Evolutionary conservation across 2,113 vertebrate species (phyloP).

Genomic region (Riparia riparia): DNA sequence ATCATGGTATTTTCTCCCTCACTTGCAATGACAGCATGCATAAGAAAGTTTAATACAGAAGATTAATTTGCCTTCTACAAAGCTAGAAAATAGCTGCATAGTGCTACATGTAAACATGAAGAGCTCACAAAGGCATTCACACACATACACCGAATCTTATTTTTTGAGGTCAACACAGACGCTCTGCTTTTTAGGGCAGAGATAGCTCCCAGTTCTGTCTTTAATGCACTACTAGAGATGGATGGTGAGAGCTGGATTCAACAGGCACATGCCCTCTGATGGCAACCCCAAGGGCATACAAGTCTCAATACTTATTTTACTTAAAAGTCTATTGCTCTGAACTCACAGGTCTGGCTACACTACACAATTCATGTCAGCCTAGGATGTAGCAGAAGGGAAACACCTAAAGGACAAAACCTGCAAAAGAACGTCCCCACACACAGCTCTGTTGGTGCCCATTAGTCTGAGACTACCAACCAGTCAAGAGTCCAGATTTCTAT

Average conservation of each 20-base stretch:
- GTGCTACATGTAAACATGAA: neutral
- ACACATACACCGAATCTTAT: neutral
- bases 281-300: neutral
- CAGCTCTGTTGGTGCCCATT: neutral
- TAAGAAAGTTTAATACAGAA: neutral
- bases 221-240: neutral
- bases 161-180: neutral
- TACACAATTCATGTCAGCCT: neutral
- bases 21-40: neutral
- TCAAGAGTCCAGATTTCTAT: neutral
- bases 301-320: neutral
- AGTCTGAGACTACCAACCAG: neutral
- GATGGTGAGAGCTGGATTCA: neutral
- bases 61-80: neutral
- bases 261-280: neutral
- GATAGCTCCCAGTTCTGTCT: neutral
- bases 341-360: neutral
- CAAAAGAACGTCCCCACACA: neutral
- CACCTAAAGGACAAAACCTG: neutral
- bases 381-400: neutral
- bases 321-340: neutral
- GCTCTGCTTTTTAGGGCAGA: neutral
- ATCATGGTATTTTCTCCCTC: neutral
- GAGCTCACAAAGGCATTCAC: neutral
- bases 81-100: neutral